Evolutionary conservation across 2,888 invertebrate species (phyloP), one percentile per base, ranked within the genome.

Genomic region (Oxyscelio sp.): DNA sequence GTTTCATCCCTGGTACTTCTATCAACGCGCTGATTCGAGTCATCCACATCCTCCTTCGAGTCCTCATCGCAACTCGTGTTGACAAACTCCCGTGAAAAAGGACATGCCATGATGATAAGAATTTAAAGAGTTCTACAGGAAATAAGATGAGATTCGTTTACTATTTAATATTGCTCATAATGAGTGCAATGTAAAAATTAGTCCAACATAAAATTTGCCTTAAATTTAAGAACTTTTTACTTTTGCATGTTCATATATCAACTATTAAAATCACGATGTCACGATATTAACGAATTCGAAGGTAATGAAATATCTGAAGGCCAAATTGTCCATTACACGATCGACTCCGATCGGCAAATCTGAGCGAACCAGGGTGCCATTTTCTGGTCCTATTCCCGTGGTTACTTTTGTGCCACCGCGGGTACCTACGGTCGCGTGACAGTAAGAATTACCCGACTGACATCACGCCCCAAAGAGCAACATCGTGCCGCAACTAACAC

Each of bases 71-170:
- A 71, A 19, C 86, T 82, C 66, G 66, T 83, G 58, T 83, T 83
- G 3, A 80, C 75, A 56, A 88, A 86, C 34, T 82, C 89, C 50
- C 89, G 87, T 24, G 93, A 92, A 77, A 94, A 94, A 43, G 94
- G 94, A 83, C 94, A 94, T 87, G 94, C 92, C 94, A 94, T 94
- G 78, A 3, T 61, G 75, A 70, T 83, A 79, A 77, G 84, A 79
- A 1, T 83, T 50, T 4, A 11, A 21, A 11, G 4, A 40, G 40
- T n/a, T 40, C n/a, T 40, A n/a, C n/a, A n/a, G n/a, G n/a, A n/a
- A n/a, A n/a, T n/a, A n/a, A n/a, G n/a, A n/a, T n/a, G n/a, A n/a
- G n/a, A n/a, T n/a, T n/a, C n/a, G n/a, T n/a, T n/a, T n/a, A n/a
- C n/a, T n/a, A n/a, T n/a, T n/a, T n/a, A n/a, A n/a, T n/a, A n/a